Evolutionary conservation across 1,140 invertebrate genomes (phyloP), one percentile per base, ranked within the genome.

Genomic region (Watersipora subatra): DNA sequence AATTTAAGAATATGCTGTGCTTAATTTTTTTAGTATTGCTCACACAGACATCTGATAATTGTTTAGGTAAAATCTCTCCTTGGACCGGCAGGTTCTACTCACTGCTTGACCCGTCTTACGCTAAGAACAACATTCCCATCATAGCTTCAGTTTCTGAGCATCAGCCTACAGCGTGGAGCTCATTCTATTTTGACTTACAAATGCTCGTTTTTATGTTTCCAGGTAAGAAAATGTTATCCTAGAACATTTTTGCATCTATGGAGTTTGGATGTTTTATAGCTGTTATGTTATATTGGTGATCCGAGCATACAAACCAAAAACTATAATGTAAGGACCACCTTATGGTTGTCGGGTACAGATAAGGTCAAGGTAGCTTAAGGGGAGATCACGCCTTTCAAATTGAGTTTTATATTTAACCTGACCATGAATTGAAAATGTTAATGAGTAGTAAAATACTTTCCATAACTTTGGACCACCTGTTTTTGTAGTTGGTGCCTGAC

Each of bases 1-100:
- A 46, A 46, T 46, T 7, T 46, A 7, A 26, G 15, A 28, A 86
- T 85, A 72, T 46, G 34, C 34, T 46, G 7, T 46, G n/a, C 7
- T 46, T 46, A 12, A 46, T n/a, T n/a, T 46, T 46, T n/a, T n/a
- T n/a, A n/a, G n/a, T n/a, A n/a, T n/a, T n/a, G n/a, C n/a, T n/a
- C n/a, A n/a, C n/a, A n/a, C n/a, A n/a, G n/a, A n/a, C n/a, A n/a
- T n/a, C n/a, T n/a, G n/a, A n/a, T n/a, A n/a, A n/a, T n/a, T n/a
- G n/a, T 46, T 7, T 46, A 46, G 34, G 34, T 28, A 93, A 95
- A 86, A 94, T 98, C 72, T 92, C 93, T 7, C 94, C 95, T 19
- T 98, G 95, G 95, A 97, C 93, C 66, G 95, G 94, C n/a, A 84
- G 95, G 70, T 98, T 98, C 80, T 98, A 98, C 76, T 97, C 94